phyloP scores from a whole-genome alignment of 2,888 invertebrate genomes.

The Clostera curtula region DNA sequence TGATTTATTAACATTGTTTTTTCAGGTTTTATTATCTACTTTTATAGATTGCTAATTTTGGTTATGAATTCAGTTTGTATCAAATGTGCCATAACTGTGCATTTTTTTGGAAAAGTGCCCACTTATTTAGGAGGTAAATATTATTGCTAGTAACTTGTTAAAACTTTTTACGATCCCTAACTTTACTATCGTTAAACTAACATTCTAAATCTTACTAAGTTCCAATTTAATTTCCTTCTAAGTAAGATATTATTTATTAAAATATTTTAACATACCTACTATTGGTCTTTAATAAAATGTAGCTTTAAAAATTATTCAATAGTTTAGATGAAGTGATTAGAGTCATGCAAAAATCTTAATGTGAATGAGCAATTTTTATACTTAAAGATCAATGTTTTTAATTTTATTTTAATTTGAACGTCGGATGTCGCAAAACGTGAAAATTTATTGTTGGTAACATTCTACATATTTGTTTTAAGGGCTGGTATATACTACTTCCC shows the following conservation, averaged over 20 bases:
- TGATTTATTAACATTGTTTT: too few relatives aligned
- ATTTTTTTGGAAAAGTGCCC: conserved; percentile 44
- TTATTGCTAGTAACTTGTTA: conserved; percentile 36
- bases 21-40: too few relatives aligned
- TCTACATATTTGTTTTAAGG: too few relatives aligned
- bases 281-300: conserved; percentile 68
- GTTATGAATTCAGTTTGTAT: too few relatives aligned
- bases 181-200: conserved; percentile 46
- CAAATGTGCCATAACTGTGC: conserved; percentile 26
- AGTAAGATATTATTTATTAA: conserved; percentile 51
- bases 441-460: too few relatives aligned
- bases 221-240: too few relatives aligned
- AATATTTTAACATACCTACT: conserved; percentile 52
- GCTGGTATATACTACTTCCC: too few relatives aligned
- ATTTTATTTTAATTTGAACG: conserved; percentile 7
- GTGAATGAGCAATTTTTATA: conserved; percentile 56
- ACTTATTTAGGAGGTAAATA: conserved; percentile 44
- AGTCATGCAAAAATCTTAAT: conserved; percentile 50
- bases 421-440: too few relatives aligned
- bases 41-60: too few relatives aligned
- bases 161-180: conserved; percentile 36
- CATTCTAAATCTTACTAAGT: conserved; percentile 45
- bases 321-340: conserved; percentile 46
- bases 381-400: conserved; percentile 23
- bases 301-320: conserved; percentile 32